phyloP scores from a whole-genome alignment of 2,113 vertebrate species.

The Cebus imitator region DNA sequence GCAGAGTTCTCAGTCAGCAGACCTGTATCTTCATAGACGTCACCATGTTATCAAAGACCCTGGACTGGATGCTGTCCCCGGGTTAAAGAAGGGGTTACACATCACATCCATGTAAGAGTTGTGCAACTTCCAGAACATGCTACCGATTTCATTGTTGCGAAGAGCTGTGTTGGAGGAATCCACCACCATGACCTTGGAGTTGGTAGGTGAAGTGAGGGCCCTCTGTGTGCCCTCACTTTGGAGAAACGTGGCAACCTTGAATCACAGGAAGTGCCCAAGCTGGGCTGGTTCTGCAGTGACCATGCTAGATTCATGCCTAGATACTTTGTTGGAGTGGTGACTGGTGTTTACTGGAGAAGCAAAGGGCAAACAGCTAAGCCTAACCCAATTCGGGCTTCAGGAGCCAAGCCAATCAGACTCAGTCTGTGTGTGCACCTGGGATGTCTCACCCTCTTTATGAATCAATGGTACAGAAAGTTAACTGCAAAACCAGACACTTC shows the following conservation, averaged over 20 bases:
- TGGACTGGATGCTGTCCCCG: constrained; percentile 96
- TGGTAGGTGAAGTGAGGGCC: constrained; percentile 81
- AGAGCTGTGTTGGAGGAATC: constrained; percentile 97
- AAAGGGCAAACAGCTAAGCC: background rate
- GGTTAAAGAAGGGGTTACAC: constrained; percentile 98
- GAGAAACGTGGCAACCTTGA: background rate
- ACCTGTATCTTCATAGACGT: constrained; percentile 96
- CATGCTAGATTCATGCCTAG: accelerated
- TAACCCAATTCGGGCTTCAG: background rate
- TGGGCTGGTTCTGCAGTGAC: background rate
- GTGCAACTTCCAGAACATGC: constrained; percentile 99
- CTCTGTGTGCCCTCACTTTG: background rate
- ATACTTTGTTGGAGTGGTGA: background rate
- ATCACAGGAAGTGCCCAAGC: background rate
- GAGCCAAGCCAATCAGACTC: background rate
- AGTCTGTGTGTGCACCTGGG: background rate
- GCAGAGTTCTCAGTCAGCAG: constrained; percentile 82
- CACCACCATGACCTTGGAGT: constrained; percentile 98
- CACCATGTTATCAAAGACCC: constrained; percentile 94
- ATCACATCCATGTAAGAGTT: constrained; percentile 98
- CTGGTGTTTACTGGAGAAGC: background rate
- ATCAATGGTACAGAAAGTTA: background rate
- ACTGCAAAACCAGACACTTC: background rate
- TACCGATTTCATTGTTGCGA: constrained; percentile 98
- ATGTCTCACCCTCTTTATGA: background rate